phyloP scores from a whole-genome alignment of 2,113 vertebrate genomes.

The Bolborhynchus lineola region DNA sequence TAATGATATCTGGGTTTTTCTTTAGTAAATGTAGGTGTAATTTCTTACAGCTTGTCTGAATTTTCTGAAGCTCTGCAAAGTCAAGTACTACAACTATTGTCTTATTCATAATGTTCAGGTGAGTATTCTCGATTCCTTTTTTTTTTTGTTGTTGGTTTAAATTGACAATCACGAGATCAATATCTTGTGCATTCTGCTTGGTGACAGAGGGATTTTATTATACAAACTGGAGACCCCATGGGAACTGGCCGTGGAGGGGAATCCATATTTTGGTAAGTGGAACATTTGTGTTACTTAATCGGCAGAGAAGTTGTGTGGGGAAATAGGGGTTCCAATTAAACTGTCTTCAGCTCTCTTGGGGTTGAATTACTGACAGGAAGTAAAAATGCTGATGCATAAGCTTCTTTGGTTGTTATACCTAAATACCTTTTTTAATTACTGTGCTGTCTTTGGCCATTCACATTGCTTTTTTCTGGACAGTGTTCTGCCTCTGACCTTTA shows the following conservation, averaged over 20 bases:
- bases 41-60: conserved; percentile 87
- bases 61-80: conserved; percentile 97
- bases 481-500: background rate
- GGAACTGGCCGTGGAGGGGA: conserved; percentile 94
- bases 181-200: background rate
- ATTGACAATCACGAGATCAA: background rate
- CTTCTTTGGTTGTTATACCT: background rate
- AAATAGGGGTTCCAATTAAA: background rate
- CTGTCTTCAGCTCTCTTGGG: background rate
- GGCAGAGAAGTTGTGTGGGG: background rate
- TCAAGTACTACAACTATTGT: conserved; percentile 97
- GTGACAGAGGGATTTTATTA: conserved; percentile 90
- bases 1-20: fast-evolving
- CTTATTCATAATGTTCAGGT: conserved; percentile 98
- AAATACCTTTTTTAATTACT: background rate
- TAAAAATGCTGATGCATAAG: background rate
- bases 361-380: background rate
- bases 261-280: conserved; percentile 88
- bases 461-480: background rate
- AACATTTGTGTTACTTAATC: background rate
- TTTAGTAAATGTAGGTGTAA: background rate
- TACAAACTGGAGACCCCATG: conserved; percentile 94
- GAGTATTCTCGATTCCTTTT: conserved; percentile 11
- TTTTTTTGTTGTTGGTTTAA: background rate
- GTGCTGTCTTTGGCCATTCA: fast-evolving